phyloP scores from a whole-genome alignment of 2,113 vertebrate species.

The Odocoileus hemionus region DNA sequence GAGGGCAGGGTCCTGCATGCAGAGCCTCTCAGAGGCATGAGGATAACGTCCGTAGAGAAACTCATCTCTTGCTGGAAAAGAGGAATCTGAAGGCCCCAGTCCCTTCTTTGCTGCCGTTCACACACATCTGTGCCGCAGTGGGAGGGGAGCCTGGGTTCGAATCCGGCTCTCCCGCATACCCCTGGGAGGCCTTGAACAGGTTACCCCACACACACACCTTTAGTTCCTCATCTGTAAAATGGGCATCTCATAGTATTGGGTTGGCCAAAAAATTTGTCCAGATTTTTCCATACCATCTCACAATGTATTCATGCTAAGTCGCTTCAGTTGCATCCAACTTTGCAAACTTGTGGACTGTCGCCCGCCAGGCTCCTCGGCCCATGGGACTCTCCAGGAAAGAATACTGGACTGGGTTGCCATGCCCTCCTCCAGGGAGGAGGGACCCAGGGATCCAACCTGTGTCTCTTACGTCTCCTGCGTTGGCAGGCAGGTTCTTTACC shows the following conservation, averaged over 20 bases:
- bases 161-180: rapidly evolving
- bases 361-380: not conserved
- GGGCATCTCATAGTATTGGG: rapidly evolving
- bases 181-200: not conserved
- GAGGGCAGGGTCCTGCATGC: rapidly evolving
- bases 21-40: not conserved
- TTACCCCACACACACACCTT: not conserved
- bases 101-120: rapidly evolving
- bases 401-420: not conserved
- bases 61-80: not conserved
- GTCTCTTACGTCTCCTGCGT: not conserved
- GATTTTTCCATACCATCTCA: not conserved
- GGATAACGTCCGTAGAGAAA: rapidly evolving
- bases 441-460: not conserved
- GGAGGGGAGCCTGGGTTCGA: not conserved
- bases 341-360: not conserved
- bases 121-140: rapidly evolving
- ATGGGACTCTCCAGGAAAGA: not conserved
- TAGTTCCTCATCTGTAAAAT: not conserved
- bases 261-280: not conserved
- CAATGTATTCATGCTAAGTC: not conserved
- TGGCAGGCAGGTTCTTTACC: not conserved
- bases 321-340: not conserved
- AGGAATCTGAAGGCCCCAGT: not conserved
- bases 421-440: not conserved